These are phyloP conservation scores for Hydra vulgaris DNA, from an alignment of 30 jellyfish, hydroid and myxozoan genomes.

Conservation along the genomic window DNA sequence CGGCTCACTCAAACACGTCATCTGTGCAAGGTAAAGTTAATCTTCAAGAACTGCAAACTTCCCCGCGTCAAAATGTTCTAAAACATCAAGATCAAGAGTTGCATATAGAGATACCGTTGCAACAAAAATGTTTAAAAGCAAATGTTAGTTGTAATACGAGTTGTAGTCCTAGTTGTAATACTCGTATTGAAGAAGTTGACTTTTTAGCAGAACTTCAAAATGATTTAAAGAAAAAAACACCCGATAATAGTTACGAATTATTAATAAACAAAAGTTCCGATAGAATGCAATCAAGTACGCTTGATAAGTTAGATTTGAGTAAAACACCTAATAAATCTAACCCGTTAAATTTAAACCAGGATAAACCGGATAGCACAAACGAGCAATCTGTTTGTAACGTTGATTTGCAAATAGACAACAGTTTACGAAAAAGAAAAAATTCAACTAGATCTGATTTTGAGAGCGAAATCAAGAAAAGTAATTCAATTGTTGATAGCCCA, in stretches of 20 bases:
- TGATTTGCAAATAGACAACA: neutral
- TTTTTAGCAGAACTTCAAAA: neutral
- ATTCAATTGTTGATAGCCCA: too few relatives aligned
- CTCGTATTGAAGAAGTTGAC: neutral
- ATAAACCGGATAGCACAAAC: neutral
- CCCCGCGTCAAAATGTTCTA: neutral
- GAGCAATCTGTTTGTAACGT: neutral
- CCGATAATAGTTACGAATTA: neutral
- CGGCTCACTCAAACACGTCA: too few relatives aligned
- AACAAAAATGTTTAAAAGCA: neutral
- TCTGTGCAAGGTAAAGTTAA: neutral
- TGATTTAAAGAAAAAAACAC: neutral
- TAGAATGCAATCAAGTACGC: neutral
- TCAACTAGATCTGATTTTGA: neutral
- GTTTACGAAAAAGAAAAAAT: too few relatives aligned
- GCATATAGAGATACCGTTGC: neutral
- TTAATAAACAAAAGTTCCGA: neutral
- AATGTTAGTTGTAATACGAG: neutral
- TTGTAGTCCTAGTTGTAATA: neutral
- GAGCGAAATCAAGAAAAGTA: neutral
- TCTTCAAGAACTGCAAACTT: neutral
- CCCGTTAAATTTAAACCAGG: neutral
- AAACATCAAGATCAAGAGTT: neutral
- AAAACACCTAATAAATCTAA: neutral
- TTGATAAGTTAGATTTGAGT: neutral